Conservation (phyloP, 2,888 invertebrate genomes). For the Scaptodrosophila latifasciaeformis region DNA sequence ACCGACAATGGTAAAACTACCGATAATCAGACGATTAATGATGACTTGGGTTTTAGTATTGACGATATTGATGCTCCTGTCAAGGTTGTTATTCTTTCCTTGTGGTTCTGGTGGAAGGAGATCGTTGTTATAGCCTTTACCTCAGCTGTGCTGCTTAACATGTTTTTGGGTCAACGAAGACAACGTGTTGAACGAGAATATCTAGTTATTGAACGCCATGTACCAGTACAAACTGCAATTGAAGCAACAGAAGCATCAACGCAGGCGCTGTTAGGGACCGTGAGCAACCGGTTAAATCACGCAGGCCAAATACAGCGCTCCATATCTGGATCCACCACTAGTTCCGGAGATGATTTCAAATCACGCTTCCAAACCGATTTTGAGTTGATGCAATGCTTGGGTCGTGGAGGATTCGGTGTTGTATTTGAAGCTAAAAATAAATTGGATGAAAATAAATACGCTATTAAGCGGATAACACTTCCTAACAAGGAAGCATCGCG, state of each 20-base stretch:
- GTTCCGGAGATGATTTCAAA: conserved; percentile 66
- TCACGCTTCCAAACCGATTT: conserved; percentile 90
- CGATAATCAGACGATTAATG: conserved; percentile 48
- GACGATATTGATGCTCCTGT: conserved; percentile 79
- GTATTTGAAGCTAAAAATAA: conserved; percentile 96
- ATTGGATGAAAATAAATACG: conserved; percentile 95
- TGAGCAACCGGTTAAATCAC: conserved; percentile 31
- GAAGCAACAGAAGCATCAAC: conserved; percentile 73
- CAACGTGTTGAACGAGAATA: conserved; percentile 70
- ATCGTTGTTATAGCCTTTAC: conserved; percentile 85
- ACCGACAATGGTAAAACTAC: conserved; percentile 24
- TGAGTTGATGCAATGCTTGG: conserved; percentile 86
- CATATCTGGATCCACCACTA: conserved; percentile 66
- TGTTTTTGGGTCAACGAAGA: conserved; percentile 78
- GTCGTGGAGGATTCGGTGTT: conserved; percentile 95
- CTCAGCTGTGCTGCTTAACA: conserved; percentile 82
- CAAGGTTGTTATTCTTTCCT: conserved; percentile 82
- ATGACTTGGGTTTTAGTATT: conserved; percentile 68
- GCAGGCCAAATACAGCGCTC: conserved; percentile 34
- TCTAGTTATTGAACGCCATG: conserved; percentile 74
- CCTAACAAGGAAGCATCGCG: conserved; percentile 88
- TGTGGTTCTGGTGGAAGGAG: conserved; percentile 92
- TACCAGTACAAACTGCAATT: conserved; percentile 72
- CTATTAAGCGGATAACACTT: conserved; percentile 93
- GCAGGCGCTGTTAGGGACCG: conserved; percentile 60